Base-by-base conservation (phyloP, 2,113 vertebrate genomes). In the Nyctereutes procyonoides region DNA sequence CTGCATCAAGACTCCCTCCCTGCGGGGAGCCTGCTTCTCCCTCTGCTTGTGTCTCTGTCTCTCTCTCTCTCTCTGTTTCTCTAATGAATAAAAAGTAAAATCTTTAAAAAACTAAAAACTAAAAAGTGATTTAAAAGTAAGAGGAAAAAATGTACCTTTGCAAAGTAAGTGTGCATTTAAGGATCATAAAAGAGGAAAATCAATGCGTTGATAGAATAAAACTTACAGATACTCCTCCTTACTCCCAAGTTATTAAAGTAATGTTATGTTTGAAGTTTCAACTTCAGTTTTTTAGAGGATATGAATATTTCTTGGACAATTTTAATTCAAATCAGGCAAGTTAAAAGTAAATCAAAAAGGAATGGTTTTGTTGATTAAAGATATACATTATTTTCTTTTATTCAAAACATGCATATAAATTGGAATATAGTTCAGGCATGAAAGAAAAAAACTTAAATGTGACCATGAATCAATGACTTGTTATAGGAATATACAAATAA, bases 161-260 rank as follows among this genome's bases (percentile, higher is more conserved):
- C 16, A 22, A 86, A 3, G 0, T 32, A 76, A 9, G 28, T 20
- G 55, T 62, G 55, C 3, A 65, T 30, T 19, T 60, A 74, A 84
- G 51, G 3, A 89, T 48, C 6, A 43, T 62, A 56, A 81, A 69
- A 56, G 15, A 55, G 53, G 80, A 80, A 90, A 56, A n/a, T 13
- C 56, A 90, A 56, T 43, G 79, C 91, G 55, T 58, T 83, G 93
- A 89, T 17, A 94, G 35, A 97, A 94, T 0, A 16, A 84, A 88
- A 56, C 28, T 69, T 26, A 63, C 22, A 92, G 22, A 79, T 58
- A 32, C 3, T 87, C 56, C 17, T 4, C 15, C 32, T 65, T 15
- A 35, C 26, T 9, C 11, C 15, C 17, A 35, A 11, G 43, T 43
- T 43, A 43, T 43, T 43, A 88, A 83, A 13, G 26, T 24, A 28